Evolutionary conservation across 2,113 vertebrate species (phyloP), one percentile per base, ranked within the genome.

Genomic region (Rhinopomastus cyanomelas): DNA sequence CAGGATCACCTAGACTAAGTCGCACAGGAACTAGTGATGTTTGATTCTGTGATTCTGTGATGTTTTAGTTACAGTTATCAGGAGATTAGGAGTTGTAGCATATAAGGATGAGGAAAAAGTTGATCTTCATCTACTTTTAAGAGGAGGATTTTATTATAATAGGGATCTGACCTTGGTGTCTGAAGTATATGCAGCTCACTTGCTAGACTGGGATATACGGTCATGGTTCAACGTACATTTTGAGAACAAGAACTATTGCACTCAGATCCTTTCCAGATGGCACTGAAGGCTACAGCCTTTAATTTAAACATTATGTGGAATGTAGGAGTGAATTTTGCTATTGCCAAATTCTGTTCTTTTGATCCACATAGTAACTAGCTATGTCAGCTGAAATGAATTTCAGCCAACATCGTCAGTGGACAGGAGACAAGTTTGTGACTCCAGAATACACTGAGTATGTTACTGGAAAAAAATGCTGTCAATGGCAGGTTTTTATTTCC

Each of bases 191-290:
- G 26, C 42, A 76, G 20, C 9, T 48, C 14, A 11, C 20, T 82
- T 73, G 56, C 1, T 2, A 13, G 26, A 42, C 13, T 42, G 73
- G 34, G 12, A 68, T 85, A 29, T 76, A 61, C 23, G 53, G 44
- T n/a, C 0, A 1, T 49, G 51, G 46, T 65, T 88, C 73, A 73
- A 59, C 49, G 34, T n/a, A 12, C 27, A 56, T 36, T 86, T 83
- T 73, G 52, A 72, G 53, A 72, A 60, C n/a, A 72, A 26, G 72
- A 39, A 80, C 73, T 73, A 32, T 32, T 85, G 10, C 10, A 37
- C 15, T 84, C 26, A 60, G 59, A 76, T 75, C 56, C 48, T 79
- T 72, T 91, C 88, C 85, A 87, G 85, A 57, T 80, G 87, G 71
- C 72, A 82, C 21, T 59, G 72, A 73, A 80, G 48, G 32, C 79